A percentile compares a stretch with the other conserved stretches of the same genome.
Conservation (phyloP, 1,140 invertebrate species). For the Macrosteles quadrilineatus region DNA sequence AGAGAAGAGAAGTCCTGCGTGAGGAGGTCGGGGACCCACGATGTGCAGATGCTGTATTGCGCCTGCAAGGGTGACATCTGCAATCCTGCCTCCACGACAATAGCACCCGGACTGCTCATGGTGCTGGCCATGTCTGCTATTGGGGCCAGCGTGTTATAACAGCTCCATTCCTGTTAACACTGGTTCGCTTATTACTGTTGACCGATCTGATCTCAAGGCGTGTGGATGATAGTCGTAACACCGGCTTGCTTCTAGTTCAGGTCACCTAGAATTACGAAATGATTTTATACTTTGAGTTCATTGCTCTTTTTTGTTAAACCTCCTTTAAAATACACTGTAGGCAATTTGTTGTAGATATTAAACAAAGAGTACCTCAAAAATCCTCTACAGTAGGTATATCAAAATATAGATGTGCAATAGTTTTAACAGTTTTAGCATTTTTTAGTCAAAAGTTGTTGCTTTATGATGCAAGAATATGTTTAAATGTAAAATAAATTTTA, state of each 20-base stretch:
- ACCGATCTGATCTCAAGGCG: not conserved
- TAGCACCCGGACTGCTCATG: not conserved
- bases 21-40: conserved; percentile 68
- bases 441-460: no score
- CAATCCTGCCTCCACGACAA: conserved; percentile 55
- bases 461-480: no score
- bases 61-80: conserved; percentile 72
- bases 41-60: conserved; percentile 72
- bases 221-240: not conserved
- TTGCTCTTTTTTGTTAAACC: no score
- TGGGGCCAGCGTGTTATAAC: not conserved
- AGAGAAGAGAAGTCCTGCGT: conserved; percentile 62
- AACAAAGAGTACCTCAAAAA: no score
- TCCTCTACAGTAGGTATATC: no score
- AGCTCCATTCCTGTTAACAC: not conserved
- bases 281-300: no score
- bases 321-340: no score
- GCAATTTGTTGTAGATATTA: no score
- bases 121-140: not conserved
- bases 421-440: no score
- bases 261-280: not conserved
- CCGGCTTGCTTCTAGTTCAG: conserved; percentile 9
- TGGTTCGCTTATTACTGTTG: not conserved
- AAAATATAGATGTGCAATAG: no score
- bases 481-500: no score